A percentile compares a stretch with the other conserved stretches of the same genome.
Conservation (phyloP, 2,888 invertebrate genomes). For the Agrotis segetum region DNA sequence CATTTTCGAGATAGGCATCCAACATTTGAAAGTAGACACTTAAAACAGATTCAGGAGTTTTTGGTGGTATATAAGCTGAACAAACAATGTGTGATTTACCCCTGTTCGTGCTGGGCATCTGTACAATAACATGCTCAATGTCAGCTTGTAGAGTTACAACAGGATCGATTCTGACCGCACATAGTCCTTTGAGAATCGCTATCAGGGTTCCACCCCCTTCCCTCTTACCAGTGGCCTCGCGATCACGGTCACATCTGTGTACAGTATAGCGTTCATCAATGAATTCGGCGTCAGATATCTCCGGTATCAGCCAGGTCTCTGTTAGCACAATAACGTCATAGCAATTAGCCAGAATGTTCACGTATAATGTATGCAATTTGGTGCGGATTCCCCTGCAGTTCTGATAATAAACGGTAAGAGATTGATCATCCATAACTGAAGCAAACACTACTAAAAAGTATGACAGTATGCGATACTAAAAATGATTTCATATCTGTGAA, state of each 20-base stretch:
- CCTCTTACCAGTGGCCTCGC: not conserved
- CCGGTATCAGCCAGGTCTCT: not conserved
- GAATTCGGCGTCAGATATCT: not conserved
- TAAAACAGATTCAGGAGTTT: not conserved
- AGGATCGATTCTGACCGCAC: not conserved
- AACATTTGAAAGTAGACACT: not conserved
- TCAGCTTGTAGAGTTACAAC: not conserved
- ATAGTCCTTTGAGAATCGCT: not conserved
- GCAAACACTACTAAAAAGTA: too few relatives aligned
- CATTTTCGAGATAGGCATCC: not conserved
- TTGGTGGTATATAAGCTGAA: not conserved
- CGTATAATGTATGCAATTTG: too few relatives aligned
- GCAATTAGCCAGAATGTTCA: not conserved
- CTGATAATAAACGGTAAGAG: too few relatives aligned
- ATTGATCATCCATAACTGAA: too few relatives aligned
- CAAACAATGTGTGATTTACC: not conserved
- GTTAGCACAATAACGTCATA: not conserved
- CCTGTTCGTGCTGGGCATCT: not conserved
- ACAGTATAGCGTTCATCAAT: not conserved
- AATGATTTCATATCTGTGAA: too few relatives aligned
- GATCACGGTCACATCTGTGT: constrained; percentile 10
- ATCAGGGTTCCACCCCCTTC: constrained; percentile 13
- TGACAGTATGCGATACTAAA: too few relatives aligned
- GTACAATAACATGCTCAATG: not conserved
- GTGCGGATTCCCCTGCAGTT: too few relatives aligned